Base-by-base conservation (phyloP, 2,113 vertebrate species). In the Kryptolebias marmoratus region DNA sequence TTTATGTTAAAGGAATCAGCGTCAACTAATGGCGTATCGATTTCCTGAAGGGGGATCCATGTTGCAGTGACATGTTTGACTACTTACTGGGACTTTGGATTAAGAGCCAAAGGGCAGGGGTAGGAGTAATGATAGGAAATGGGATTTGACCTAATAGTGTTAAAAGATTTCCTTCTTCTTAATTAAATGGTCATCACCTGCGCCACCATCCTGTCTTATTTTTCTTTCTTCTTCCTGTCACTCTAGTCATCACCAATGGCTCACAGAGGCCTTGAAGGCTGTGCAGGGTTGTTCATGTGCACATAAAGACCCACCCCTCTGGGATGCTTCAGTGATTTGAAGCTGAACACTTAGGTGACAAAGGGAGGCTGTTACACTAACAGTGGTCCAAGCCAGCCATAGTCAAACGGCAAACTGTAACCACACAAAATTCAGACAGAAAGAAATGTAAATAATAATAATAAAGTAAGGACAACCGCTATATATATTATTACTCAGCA, bases 291-390 rank as follows among this genome's bases (percentile, higher is more conserved):
- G 72, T 58, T 81, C 55, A 48, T 49, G 60, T 68, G 79, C 27
- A 32, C 7, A 18, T 73, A 18, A 56, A 53, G 4, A n/a, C 36
- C 53, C 5, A 5, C 16, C 42, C 60, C 47, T 0, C 6, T 58
- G 74, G 66, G 49, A 67, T 52, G 63, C 44, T 44, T 65, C 58
- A 52, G 42, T 31, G 12, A 39, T 76, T 70, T 79, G 47, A 77
- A 82, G 76, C 64, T 53, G 61, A 79, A 79, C 64, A 30, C 44
- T 45, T 65, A 60, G 42, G 68, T 84, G 79, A 77, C 68, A 54
- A 49, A 57, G 65, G 75, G 53, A 57, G 65, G 75, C 30, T 58
- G 66, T 81, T 78, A 55, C 47, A 22, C 54, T 73, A 71, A 72
- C 44, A 55, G 60, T n/a, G n/a, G 57, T 70, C 64, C 32, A 52